Base-by-base conservation (phyloP, 2,888 invertebrate species). In the Marasmarcha lunaedactyla region DNA sequence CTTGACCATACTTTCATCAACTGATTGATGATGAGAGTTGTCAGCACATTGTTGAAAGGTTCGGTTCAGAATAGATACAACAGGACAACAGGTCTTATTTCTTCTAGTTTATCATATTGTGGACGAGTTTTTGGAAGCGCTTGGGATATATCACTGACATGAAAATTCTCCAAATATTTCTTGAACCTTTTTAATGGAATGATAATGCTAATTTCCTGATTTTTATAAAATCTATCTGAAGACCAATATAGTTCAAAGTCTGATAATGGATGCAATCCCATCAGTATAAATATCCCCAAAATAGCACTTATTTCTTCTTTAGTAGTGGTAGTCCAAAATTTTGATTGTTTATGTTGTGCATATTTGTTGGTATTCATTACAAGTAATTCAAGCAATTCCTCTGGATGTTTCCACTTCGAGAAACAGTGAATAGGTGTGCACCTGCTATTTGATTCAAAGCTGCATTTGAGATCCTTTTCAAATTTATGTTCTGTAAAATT, bases 1-100 rank as follows among this genome's bases (percentile, higher is more conserved):
- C 39, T 45, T 46, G 2, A 49, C 40, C 47, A 49, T 46, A 25
- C 42, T 40, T 30, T 47, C 47, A 37, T 47, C 42, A 2, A 47
- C 27, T 15, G 39, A 43, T 39, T 45, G 45, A 2, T 30, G 10
- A 3, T 41, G 14, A 4, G 45, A 45, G 26, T 42, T 42, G 13
- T 30, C 42, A 14, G 41, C 40, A 38, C 36, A 37, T 39, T 26
- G 14, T 33, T 39, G 39, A 35, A 42, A 42, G 14, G 20, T 42
- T 37, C 25, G 36, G 30, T 39, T 39, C 2, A 42, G 30, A 39
- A 14, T 33, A 25, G 30, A n/a, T 30, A 46, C 20, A 20, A 44
- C 2, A 2, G 46, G 44, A 46, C 20, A 20, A 44, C 2, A 2
- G 46, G 44, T 38, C 45, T 39, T 39, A 47, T 35, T 47, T 47